These are phyloP conservation scores for Heterodera schachtii DNA, from an alignment of 1,140 invertebrate genomes.

Conservation along the genomic window DNA sequence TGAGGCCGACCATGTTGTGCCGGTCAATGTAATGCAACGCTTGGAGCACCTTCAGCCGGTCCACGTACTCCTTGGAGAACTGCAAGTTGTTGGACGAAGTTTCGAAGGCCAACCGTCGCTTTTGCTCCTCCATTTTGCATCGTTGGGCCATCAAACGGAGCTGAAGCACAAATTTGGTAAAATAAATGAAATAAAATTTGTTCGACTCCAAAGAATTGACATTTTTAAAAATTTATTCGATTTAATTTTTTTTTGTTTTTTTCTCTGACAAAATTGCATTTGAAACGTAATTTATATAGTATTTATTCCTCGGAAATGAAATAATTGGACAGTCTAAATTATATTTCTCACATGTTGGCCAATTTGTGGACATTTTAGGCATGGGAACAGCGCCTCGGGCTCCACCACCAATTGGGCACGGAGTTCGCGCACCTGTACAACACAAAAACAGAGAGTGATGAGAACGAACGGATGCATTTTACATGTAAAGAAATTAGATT, in stretches of 20 bases:
- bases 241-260: too few species aligned
- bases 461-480: too few species aligned
- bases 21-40: constrained; percentile 75
- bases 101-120: constrained; percentile 41
- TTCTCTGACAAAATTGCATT: too few species aligned
- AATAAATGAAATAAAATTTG: too few species aligned
- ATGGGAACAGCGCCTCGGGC: constrained; percentile 27
- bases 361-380: constrained; percentile 41
- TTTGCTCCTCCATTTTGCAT: constrained; percentile 24
- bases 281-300: too few species aligned
- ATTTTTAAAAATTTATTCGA: constrained; percentile 21
- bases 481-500: too few species aligned
- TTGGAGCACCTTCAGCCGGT: constrained; percentile 80
- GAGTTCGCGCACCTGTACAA: constrained; percentile 71
- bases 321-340: too few species aligned
- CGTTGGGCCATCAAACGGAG: neutral
- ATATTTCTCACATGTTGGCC: constrained; percentile 48
- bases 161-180: neutral
- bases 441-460: too few species aligned
- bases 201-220: neutral
- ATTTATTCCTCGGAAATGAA: too few species aligned
- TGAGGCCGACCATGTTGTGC: constrained; percentile 76
- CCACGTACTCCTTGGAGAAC: constrained; percentile 85
- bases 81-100: constrained; percentile 80
- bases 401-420: constrained; percentile 73